phyloP scores from a whole-genome alignment of 1,140 invertebrate species.

The Drosophila tropicalis region DNA sequence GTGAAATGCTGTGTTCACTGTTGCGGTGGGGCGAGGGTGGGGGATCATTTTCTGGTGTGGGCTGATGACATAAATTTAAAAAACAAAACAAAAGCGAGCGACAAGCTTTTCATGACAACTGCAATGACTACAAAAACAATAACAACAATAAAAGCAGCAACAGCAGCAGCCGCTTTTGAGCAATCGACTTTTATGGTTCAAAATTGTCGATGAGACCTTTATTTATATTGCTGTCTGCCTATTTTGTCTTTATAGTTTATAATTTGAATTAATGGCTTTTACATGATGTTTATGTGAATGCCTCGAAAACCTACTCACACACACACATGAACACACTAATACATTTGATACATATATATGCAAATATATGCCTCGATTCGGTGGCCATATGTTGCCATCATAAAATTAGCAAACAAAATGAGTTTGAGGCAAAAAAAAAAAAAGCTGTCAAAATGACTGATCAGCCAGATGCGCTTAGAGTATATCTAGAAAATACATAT shows the following conservation, averaged over 20 bases:
- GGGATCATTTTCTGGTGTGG: constrained; percentile 23
- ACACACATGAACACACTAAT: constrained; percentile 13
- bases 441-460: constrained; percentile 26
- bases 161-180: constrained; percentile 37
- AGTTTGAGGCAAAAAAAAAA: constrained; percentile 23
- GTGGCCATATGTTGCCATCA: constrained; percentile 64
- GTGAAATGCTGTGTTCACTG: too few relatives aligned
- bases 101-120: constrained; percentile 75
- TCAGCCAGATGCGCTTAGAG: constrained; percentile 44
- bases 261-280: constrained; percentile 80
- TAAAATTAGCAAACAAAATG: constrained; percentile 68
- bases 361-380: constrained; percentile 50
- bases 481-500: not conserved
- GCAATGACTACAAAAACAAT: constrained; percentile 56
- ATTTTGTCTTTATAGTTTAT: constrained; percentile 73
- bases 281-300: constrained; percentile 65
- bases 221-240: constrained; percentile 30
- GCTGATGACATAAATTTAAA: constrained; percentile 54
- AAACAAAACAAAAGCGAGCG: constrained; percentile 45
- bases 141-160: constrained; percentile 17
- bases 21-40: too few relatives aligned
- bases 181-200: constrained; percentile 68
- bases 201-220: constrained; percentile 9
- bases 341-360: not conserved
- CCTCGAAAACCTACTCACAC: constrained; percentile 36